Conservation (phyloP, 2,113 vertebrate species). For the Trematocara zebra region DNA sequence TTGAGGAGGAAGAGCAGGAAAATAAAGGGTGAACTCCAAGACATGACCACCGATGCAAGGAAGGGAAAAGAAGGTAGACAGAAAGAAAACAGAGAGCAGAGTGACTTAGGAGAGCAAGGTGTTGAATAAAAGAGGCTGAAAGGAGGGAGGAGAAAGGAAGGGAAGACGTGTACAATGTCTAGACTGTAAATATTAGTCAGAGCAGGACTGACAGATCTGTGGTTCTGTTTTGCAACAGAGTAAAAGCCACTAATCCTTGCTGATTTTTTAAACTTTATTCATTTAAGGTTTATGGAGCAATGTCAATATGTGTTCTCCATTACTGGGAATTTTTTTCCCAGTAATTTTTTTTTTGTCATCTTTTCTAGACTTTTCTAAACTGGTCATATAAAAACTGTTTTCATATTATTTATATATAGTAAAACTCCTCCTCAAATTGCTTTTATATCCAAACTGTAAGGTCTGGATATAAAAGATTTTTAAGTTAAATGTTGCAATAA, state of each 20-base stretch:
- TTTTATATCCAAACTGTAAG: background rate
- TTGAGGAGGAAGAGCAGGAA: background rate
- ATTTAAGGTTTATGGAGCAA: background rate
- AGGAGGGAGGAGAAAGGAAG: background rate
- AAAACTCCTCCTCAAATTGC: background rate
- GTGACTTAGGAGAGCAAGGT: background rate
- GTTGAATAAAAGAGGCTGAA: background rate
- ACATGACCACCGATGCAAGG: background rate
- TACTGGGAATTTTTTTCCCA: fast-evolving
- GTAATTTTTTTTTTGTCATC: no score
- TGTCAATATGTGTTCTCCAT: background rate
- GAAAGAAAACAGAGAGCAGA: background rate
- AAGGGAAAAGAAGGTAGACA: background rate
- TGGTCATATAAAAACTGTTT: fast-evolving
- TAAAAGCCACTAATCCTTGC: background rate
- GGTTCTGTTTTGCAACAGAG: constrained; percentile 28
- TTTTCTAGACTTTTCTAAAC: background rate
- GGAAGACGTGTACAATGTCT: background rate
- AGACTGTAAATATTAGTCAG: constrained; percentile 27
- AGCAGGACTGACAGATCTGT: background rate
- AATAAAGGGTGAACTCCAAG: background rate
- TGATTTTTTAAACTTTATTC: background rate
- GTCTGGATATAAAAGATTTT: background rate
- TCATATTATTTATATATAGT: background rate
- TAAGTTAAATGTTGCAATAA: background rate